Evolutionary conservation across 2,797 vertebrate species (phyloP).

Genomic region (Emydoidea blandingii): DNA sequence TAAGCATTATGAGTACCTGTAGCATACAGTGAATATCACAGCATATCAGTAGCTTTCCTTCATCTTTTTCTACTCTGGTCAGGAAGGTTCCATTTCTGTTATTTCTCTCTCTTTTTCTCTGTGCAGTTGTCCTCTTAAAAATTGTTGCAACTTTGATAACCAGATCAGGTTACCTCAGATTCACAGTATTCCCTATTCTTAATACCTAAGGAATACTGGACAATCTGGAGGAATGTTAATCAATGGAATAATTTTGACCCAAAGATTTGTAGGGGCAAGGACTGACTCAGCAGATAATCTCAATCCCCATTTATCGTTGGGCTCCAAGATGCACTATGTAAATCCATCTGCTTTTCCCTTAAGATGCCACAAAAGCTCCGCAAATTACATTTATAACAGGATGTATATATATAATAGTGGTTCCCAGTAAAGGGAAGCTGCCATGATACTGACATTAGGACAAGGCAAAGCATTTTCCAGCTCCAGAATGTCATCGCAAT

Average conservation of each 20-base stretch:
- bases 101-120: neutral
- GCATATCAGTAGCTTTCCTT: neutral
- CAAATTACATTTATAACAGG: neutral
- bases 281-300: neutral
- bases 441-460: neutral
- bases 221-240: neutral
- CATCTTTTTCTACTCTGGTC: neutral
- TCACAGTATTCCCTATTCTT: neutral
- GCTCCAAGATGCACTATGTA: neutral
- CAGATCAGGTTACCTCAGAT: neutral
- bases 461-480: neutral
- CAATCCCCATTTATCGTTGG: neutral
- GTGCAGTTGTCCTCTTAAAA: fast-evolving
- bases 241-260: neutral
- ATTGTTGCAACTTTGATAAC: fast-evolving
- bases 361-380: fast-evolving
- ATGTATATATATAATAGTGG: neutral
- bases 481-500: constrained; percentile 9
- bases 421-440: neutral
- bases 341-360: neutral
- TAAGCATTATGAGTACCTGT: neutral
- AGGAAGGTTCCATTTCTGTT: neutral
- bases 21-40: neutral
- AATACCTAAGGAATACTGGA: neutral
- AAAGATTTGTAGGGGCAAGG: neutral